Base-by-base conservation (phyloP, 2,113 vertebrate species). In the Arizona elegans region DNA sequence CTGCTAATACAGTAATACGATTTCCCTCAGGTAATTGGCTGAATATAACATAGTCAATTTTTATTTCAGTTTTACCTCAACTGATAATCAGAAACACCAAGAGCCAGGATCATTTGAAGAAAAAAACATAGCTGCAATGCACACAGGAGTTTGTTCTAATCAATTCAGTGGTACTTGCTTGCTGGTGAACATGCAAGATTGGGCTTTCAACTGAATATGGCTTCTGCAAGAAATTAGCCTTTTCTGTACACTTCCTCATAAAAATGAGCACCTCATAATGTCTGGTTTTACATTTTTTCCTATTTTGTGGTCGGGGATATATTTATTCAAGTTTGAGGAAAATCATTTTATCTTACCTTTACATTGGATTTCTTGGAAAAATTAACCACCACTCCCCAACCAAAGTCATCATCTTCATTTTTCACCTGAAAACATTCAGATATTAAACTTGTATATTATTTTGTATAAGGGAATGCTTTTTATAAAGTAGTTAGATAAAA, bases 301-400 rank as follows among this genome's bases (percentile, higher is more conserved):
- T 12, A 52, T 50, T 13, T 85, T n/a, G 21, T 21, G 15, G 12
- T 12, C 86, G 94, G 90, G 62, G 0, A 0, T 8, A 50, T 1
- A 0, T 56, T 29, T 86, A 70, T 90, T 75, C 70, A 65, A 12
- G 86, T 92, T 86, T 29, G 0, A 3, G 90, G 1, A 65, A 65
- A 52, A 47, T 1, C 93, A 38, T 8, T 15, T 88, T 10, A 12
- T 38, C 93, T 97, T 97, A 99, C 99, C 98, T 99, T 99, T 87
- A 98, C 98, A 50, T 99, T 99, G 0, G 99, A 96, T 93, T 99
- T 99, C 97, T 99, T 99, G 59, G 98, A 98, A 95, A 99, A 99
- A 97, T 99, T 99, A n/a, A 99, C 98, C 2, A 99, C 98, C 9
- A 99, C 98, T 50, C 99, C 99, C 99, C 99, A 99, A 95, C 99